A percentile compares a stretch with the other conserved stretches of the same genome.
Evolutionary conservation across 2,888 invertebrate species (phyloP).

Genomic region (Drosophila limbata): DNA sequence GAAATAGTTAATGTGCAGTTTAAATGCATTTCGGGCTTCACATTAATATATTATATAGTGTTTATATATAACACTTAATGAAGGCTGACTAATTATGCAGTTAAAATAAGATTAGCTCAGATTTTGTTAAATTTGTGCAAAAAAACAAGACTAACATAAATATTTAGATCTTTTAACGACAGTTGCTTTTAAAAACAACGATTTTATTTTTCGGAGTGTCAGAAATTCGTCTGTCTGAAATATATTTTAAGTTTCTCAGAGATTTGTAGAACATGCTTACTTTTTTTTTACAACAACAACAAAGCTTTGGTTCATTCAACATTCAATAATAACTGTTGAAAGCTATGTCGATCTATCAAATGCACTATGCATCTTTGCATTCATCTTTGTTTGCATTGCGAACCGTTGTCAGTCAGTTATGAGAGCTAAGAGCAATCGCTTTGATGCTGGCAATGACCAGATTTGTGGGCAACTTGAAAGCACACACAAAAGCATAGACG

Average conservation of each 20-base stretch:
- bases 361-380: not conserved
- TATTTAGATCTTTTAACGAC: no score
- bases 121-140: no score
- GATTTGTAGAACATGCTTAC: not conserved
- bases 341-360: not conserved
- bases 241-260: no score
- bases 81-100: not conserved
- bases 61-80: not conserved
- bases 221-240: no score
- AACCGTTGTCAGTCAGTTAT: slow-evolving; percentile 20
- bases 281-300: not conserved
- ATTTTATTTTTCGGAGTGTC: no score
- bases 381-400: slow-evolving; percentile 3
- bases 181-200: no score
- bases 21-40: not conserved
- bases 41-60: not conserved
- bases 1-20: not conserved
- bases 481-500: slow-evolving; percentile 32
- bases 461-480: slow-evolving; percentile 45
- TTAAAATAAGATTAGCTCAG: no score
- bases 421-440: slow-evolving; percentile 24
- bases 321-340: not conserved
- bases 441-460: slow-evolving; percentile 38
- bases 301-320: not conserved
- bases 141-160: no score